These are phyloP conservation scores for Pandemis cinnamomeana DNA, from an alignment of 2,888 invertebrate species.

Conservation along the genomic window DNA sequence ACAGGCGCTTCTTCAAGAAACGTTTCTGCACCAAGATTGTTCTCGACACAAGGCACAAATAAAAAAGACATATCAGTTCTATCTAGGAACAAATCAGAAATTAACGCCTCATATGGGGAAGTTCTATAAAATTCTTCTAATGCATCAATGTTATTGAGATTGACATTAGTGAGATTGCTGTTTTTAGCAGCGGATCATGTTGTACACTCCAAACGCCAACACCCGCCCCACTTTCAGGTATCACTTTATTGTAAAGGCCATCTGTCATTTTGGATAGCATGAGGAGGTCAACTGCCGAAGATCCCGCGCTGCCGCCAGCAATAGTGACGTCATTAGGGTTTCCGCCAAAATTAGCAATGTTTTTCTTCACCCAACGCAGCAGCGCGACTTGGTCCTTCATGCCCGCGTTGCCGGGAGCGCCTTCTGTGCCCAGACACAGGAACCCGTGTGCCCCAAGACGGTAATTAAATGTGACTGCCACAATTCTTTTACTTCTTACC, in stretches of 20 bases:
- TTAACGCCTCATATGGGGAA: slow-evolving; percentile 47
- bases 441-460: slow-evolving; percentile 55
- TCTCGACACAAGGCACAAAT: slow-evolving; percentile 53
- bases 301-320: slow-evolving; percentile 64
- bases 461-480: slow-evolving; percentile 49
- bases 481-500: slow-evolving; percentile 42
- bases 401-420: slow-evolving; percentile 61
- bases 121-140: slow-evolving; percentile 61
- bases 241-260: slow-evolving; percentile 64
- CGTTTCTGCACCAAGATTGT: slow-evolving; percentile 46
- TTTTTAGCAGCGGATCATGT: slow-evolving; percentile 52
- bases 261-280: slow-evolving; percentile 57
- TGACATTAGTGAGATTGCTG: slow-evolving; percentile 50
- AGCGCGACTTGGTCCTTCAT: slow-evolving; percentile 69
- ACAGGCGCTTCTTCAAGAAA: slow-evolving; percentile 52
- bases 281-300: slow-evolving; percentile 59
- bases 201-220: slow-evolving; percentile 55
- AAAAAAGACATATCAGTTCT: slow-evolving; percentile 23
- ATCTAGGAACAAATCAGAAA: slow-evolving; percentile 38
- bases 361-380: slow-evolving; percentile 61
- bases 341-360: slow-evolving; percentile 66
- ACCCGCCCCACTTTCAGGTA: slow-evolving; percentile 61
- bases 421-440: slow-evolving; percentile 56
- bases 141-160: slow-evolving; percentile 53
- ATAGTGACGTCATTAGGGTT: slow-evolving; percentile 67